Percentiles rank a stretch among this genome's conserved stretches.
Evolutionary conservation across 2,113 vertebrate genomes (phyloP).

Genomic region (Albula glossodonta): DNA sequence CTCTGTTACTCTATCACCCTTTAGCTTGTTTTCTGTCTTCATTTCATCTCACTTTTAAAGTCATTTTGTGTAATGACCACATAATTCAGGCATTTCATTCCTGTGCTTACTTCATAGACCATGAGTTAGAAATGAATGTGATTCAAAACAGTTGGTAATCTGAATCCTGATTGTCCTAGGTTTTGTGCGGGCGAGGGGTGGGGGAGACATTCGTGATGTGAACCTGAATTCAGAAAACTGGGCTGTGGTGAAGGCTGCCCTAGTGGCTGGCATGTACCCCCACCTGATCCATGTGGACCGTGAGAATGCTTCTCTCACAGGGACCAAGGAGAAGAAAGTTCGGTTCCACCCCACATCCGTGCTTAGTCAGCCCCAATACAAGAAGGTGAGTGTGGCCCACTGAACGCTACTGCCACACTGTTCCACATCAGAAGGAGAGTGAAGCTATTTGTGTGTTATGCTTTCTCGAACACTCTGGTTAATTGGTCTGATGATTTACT

Average conservation of each 20-base stretch:
- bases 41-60: no score
- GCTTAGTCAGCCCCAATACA: constrained; percentile 79
- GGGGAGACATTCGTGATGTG: constrained; percentile 86
- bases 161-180: constrained; percentile 63
- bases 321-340: constrained; percentile 82
- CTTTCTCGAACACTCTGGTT: no score
- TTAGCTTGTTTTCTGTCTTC: no score
- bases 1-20: no score
- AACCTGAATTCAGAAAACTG: constrained; percentile 95
- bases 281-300: constrained; percentile 83
- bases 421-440: no score
- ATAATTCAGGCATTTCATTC: no score
- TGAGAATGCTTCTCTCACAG: constrained; percentile 68
- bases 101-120: no score
- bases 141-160: background rate
- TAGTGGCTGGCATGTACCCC: constrained; percentile 93
- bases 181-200: constrained; percentile 87
- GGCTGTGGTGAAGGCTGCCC: constrained; percentile 91
- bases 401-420: no score
- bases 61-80: no score
- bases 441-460: no score
- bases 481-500: no score
- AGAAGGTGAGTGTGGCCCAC: constrained; percentile 74
- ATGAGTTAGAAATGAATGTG: no score
- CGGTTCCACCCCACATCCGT: constrained; percentile 87